Conservation (phyloP, 2,888 invertebrate species). For the Belgica antarctica region DNA sequence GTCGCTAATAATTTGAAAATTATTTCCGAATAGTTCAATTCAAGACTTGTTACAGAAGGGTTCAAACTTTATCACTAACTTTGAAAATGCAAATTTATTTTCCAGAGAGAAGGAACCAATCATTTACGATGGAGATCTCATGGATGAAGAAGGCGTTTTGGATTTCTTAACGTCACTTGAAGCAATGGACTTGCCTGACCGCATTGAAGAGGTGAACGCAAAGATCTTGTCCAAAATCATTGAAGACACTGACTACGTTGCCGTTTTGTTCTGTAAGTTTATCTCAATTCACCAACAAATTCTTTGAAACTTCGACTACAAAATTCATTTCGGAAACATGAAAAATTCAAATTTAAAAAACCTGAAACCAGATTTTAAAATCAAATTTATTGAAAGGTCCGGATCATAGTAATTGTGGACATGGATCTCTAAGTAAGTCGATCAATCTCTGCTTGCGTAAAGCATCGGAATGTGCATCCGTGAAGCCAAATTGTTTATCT, state of each 20-base stretch:
- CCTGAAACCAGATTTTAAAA: neutral
- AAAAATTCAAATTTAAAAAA: neutral
- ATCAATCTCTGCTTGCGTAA: slow-evolving; percentile 45
- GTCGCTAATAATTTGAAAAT: too few species aligned
- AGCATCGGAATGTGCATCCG: slow-evolving; percentile 36
- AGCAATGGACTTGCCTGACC: slow-evolving; percentile 91
- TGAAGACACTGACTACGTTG: slow-evolving; percentile 87
- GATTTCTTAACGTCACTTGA: slow-evolving; percentile 92
- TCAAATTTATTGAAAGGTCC: slow-evolving; percentile 53
- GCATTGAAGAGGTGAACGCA: slow-evolving; percentile 92
- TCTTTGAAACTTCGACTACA: slow-evolving; percentile 6
- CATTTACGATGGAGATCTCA: slow-evolving; percentile 93
- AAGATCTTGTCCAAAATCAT: slow-evolving; percentile 86
- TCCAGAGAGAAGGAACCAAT: slow-evolving; percentile 89
- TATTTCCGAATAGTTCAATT: neutral
- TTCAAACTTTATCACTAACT: too few species aligned
- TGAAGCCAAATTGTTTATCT: neutral
- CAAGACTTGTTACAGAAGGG: neutral
- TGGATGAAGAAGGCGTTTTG: slow-evolving; percentile 90
- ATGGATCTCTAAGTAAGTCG: slow-evolving; percentile 56
- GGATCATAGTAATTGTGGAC: slow-evolving; percentile 56
- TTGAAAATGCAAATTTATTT: too few species aligned
- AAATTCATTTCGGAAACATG: neutral
- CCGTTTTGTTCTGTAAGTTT: slow-evolving; percentile 91
- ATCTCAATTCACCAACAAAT: slow-evolving; percentile 33